phyloP scores from a whole-genome alignment of 2,113 vertebrate species.

The Cynopterus brachyotis region DNA sequence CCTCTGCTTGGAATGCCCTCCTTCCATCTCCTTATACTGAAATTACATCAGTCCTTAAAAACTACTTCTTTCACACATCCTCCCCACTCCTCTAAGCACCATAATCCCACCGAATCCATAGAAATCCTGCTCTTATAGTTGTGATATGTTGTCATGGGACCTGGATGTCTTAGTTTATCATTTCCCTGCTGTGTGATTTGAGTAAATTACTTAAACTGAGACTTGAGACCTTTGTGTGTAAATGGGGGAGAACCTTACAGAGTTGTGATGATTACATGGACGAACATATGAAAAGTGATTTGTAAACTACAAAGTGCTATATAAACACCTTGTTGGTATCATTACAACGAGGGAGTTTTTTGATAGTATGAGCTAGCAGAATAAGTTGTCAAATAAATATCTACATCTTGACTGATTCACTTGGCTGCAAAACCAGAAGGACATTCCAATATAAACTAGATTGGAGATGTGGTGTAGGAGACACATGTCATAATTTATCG shows the following conservation, averaged over 20 bases:
- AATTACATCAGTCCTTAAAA: background rate
- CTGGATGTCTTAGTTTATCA: background rate
- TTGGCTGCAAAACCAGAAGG: slow-evolving; percentile 54
- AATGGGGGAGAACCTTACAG: background rate
- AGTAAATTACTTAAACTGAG: background rate
- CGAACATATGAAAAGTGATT: background rate
- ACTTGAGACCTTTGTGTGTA: background rate
- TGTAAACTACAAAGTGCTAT: background rate
- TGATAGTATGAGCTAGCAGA: slow-evolving; percentile 36
- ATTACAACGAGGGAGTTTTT: background rate
- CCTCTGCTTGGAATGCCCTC: background rate
- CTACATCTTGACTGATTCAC: slow-evolving; percentile 61
- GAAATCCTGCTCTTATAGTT: background rate
- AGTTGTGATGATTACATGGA: background rate
- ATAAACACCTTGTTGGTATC: slow-evolving; percentile 20
- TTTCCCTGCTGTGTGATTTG: background rate
- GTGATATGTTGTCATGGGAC: background rate
- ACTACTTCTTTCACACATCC: background rate
- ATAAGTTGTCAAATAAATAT: slow-evolving; percentile 53
- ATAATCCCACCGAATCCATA: background rate
- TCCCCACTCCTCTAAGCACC: background rate
- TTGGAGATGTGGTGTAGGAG: slow-evolving; percentile 13
- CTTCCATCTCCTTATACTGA: background rate
- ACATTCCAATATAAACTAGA: slow-evolving; percentile 68
- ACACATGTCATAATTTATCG: slow-evolving; percentile 65